These are phyloP conservation scores for Aplysina aerophoba DNA, from an alignment of 37 sponge, comb jelly and placozoan species.

Conservation along the genomic window DNA sequence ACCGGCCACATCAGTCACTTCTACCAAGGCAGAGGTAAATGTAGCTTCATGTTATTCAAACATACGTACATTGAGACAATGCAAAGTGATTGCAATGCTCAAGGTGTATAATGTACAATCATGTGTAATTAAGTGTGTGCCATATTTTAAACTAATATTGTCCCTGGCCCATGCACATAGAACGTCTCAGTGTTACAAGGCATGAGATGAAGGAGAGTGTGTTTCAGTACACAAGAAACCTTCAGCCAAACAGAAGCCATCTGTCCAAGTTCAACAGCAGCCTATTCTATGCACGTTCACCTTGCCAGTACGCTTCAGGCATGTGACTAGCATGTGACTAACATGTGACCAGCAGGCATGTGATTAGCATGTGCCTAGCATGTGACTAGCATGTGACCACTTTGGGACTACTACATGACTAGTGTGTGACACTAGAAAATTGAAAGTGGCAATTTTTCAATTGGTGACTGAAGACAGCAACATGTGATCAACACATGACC, in stretches of 20 bases:
- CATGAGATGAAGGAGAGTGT: slow-evolving; percentile 29
- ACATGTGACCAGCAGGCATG: neutral
- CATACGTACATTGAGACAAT: too few relatives aligned
- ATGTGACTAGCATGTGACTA: neutral
- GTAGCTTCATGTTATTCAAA: neutral
- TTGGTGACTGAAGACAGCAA: too few relatives aligned
- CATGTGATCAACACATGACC: too few relatives aligned
- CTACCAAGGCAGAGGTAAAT: slow-evolving; percentile 60
- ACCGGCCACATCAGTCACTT: slow-evolving; percentile 73
- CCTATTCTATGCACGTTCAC: neutral
- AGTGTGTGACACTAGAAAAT: too few relatives aligned
- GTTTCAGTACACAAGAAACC: slow-evolving; percentile 40
- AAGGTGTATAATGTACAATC: too few relatives aligned
- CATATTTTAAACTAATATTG: neutral
- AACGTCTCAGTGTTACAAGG: slow-evolving; percentile 60
- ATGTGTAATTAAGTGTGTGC: neutral
- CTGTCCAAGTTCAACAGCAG: slow-evolving; percentile 77
- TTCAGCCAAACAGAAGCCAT: slow-evolving; percentile 48
- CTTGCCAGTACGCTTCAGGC: neutral
- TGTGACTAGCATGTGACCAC: neutral
- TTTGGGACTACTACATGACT: too few relatives aligned
- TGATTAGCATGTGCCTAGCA: neutral
- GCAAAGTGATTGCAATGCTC: too few relatives aligned
- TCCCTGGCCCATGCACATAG: slow-evolving; percentile 28
- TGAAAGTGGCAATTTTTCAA: too few relatives aligned